phyloP scores from a whole-genome alignment of 2,113 vertebrate genomes.

The Myiagra hebetior region DNA sequence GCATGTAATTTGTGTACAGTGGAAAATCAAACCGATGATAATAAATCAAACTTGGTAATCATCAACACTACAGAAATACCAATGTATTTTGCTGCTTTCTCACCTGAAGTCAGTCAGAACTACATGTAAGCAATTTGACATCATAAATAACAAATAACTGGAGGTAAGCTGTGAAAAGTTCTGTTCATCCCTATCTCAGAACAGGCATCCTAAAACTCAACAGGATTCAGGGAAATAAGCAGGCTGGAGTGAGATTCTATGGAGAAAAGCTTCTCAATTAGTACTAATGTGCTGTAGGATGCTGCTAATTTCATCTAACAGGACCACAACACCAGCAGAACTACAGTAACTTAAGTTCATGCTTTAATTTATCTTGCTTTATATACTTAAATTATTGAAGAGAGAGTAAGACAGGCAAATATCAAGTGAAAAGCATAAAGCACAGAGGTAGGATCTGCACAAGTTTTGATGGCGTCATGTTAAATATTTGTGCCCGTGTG shows the following conservation, averaged over 20 bases:
- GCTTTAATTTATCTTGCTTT: neutral
- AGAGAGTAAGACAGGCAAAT: neutral
- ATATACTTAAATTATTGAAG: neutral
- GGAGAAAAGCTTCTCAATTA: neutral
- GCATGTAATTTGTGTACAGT: neutral
- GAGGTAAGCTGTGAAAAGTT: neutral
- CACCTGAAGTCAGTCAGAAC: neutral
- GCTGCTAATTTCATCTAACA: neutral
- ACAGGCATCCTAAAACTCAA: neutral
- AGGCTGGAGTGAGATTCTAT: neutral
- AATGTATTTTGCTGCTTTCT: neutral
- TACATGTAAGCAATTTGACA: neutral
- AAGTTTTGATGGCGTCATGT: neutral
- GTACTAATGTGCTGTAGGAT: neutral
- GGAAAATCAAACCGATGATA: neutral
- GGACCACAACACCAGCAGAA: neutral
- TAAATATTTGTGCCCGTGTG: neutral
- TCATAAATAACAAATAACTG: neutral
- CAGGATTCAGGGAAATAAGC: neutral
- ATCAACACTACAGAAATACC: neutral
- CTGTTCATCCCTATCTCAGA: neutral
- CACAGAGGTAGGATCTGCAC: neutral
- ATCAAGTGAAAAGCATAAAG: neutral
- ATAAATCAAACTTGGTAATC: neutral
- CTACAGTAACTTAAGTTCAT: neutral